Evolutionary conservation across 2,888 invertebrate genomes (phyloP), one percentile per base, ranked within the genome.

Genomic region (Drosophila phalerata): DNA sequence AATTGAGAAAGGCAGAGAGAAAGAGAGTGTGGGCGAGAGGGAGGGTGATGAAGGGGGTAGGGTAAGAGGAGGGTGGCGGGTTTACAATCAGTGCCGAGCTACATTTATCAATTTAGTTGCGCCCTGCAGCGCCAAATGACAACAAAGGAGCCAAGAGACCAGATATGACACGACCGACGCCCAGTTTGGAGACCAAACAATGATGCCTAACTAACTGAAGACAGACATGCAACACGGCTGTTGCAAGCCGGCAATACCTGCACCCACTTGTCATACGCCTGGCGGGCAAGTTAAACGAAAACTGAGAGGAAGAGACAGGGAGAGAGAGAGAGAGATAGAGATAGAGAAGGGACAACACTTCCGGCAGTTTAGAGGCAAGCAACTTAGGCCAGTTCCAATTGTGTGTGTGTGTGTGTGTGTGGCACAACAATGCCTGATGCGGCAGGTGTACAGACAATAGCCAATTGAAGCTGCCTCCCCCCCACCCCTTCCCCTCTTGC

Each of bases 81-180:
- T 49, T 49, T 19, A 40, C 64, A 71, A 49, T 60, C 58, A 58
- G 58, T 62, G 52, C 42, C 68, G 49, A 73, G 78, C 68, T 77
- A 80, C 86, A 85, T 85, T 85, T 85, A 88, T 88, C 88, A 85
- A 85, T 85, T 85, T 83, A 75, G 73, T 73, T 75, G 68, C 65
- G 68, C 86, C 88, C 83, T 69, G 72, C 69, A 80, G 84, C 84
- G 58, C 67, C 67, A 82, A 72, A 58, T 48, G 75, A 32, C 81
- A 85, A 76, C 88, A 85, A 85, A 69, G 69, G 68, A 72, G 73
- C 66, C 77, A 69, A 49, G 80, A 60, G 80, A 73, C 69, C 71
- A 64, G 83, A 79, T 65, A 82, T 79, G 88, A 85, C 85, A 84
- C 77, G 69, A 53, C 37, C 66, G 53, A 51, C 47, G 51, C 30